phyloP scores from a whole-genome alignment of 2,113 vertebrate genomes.

The Sapayoa aenigma region DNA sequence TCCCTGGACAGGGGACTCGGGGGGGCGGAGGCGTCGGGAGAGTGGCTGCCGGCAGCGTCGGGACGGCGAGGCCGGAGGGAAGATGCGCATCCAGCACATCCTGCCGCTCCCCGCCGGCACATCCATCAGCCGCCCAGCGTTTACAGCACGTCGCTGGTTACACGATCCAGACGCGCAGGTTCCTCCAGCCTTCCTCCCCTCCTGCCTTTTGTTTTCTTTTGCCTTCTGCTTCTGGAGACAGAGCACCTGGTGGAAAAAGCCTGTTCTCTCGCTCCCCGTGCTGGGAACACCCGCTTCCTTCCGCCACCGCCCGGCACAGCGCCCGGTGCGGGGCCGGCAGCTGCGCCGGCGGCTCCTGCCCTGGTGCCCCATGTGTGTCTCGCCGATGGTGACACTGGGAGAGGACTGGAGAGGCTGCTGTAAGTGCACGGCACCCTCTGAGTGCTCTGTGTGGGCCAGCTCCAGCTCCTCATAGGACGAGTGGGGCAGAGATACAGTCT shows the following conservation, averaged over 20 bases:
- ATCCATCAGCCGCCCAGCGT: conserved; percentile 65
- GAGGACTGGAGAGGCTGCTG: neutral
- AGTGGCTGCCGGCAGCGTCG: neutral
- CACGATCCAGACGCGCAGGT: conserved; percentile 66
- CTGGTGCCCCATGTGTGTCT: neutral
- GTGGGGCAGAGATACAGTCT: rapidly evolving
- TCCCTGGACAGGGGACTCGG: neutral
- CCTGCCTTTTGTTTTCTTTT: conserved; percentile 38
- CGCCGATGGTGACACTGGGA: rapidly evolving
- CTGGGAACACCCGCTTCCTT: conserved; percentile 25
- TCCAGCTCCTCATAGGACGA: rapidly evolving
- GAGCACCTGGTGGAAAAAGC: conserved; percentile 59
- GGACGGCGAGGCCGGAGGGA: neutral
- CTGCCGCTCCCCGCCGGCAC: neutral
- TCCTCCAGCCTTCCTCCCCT: conserved; percentile 11
- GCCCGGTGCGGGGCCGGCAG: neutral
- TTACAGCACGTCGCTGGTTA: conserved; percentile 68
- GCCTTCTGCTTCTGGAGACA: conserved; percentile 20
- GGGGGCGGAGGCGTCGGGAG: neutral
- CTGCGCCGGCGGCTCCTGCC: neutral
- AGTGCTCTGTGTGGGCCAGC: neutral
- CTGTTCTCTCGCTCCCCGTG: neutral
- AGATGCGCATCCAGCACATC: neutral
- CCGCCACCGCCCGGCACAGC: neutral
- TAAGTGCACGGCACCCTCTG: rapidly evolving